A percentile compares a stretch with the other conserved stretches of the same genome.
phyloP scores from a whole-genome alignment of 2,113 vertebrate genomes.

The pig (Sus scrofa) region T2T-Sscrofa CM000814.6:50623501-50624000 shows the following conservation, averaged over 20 bases:
- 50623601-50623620: neutral
- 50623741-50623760: neutral
- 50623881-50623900: too few relatives aligned
- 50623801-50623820: neutral
- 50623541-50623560: rapidly evolving
- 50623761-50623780: rapidly evolving
- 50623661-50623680: neutral
- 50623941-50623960: neutral
- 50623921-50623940: neutral
- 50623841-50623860: rapidly evolving
- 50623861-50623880: rapidly evolving
- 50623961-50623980: neutral
- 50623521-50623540: neutral
- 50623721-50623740: neutral
- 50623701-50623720: neutral
- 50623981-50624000: neutral
- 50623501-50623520: rapidly evolving
- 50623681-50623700: neutral
- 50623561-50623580: too few relatives aligned
- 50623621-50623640: rapidly evolving
- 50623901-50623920: too few relatives aligned
- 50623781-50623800: neutral
- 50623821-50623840: neutral
- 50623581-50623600: neutral
- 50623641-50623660: neutral